These are phyloP conservation scores for Bombus cullumanus DNA, from an alignment of 1,140 invertebrate species.

Conservation along the genomic window DNA sequence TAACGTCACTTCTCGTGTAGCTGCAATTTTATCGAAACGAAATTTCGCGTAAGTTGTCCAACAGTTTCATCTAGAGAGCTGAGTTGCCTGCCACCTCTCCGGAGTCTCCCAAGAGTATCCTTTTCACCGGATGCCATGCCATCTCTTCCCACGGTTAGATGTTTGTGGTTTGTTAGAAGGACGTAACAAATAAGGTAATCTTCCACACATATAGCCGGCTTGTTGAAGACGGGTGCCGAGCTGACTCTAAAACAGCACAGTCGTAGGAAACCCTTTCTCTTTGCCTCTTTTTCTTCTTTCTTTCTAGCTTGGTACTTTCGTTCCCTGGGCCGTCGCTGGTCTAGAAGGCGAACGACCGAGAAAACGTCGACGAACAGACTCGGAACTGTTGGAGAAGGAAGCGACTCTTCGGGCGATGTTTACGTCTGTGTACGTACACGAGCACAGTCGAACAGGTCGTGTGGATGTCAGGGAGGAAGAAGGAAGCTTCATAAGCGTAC, in stretches of 20 bases:
- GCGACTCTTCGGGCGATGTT: background rate
- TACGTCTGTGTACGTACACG: constrained; percentile 6
- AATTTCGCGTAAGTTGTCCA: constrained; percentile 53
- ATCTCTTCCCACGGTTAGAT: constrained; percentile 48
- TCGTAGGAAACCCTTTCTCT: constrained; percentile 30
- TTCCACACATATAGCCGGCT: constrained; percentile 76
- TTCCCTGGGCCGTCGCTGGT: background rate
- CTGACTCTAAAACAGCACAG: constrained; percentile 75
- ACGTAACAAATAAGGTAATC: constrained; percentile 81
- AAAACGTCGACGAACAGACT: constrained; percentile 7
- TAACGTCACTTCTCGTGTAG: constrained; percentile 6
- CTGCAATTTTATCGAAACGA: constrained; percentile 55
- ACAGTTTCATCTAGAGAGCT: constrained; percentile 20
- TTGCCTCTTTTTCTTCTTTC: constrained; percentile 31
- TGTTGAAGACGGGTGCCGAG: constrained; percentile 70
- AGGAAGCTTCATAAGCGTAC: background rate
- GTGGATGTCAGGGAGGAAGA: background rate
- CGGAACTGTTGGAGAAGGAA: background rate
- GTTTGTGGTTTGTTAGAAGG: constrained; percentile 78
- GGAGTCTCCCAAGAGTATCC: constrained; percentile 60
- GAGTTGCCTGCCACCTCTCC: background rate
- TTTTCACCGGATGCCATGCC: constrained; percentile 44
- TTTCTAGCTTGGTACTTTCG: background rate
- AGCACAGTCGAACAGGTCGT: too few species aligned
- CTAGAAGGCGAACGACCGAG: constrained; percentile 24